phyloP scores from a whole-genome alignment of 92 coral and sea anemone species.

The Zoanthus gigantus region DNA sequence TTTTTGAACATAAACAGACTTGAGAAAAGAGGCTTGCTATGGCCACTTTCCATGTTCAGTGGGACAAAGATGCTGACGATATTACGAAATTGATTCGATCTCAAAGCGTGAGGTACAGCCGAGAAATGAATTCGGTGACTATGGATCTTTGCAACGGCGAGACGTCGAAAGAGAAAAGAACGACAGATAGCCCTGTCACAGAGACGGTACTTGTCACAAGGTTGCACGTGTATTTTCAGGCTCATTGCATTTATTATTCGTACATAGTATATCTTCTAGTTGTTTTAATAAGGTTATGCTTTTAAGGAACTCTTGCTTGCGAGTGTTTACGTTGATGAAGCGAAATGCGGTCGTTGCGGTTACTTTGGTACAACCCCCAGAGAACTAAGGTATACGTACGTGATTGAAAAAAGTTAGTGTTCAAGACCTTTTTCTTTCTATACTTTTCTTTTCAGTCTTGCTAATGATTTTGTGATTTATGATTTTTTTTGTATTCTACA shows the following conservation, averaged over 20 bases:
- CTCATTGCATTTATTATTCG: conserved; percentile 10
- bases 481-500: conserved; percentile 54
- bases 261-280: not conserved
- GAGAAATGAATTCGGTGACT: conserved; percentile 68
- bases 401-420: too few relatives aligned
- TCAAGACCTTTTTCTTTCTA: not conserved
- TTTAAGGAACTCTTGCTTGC: conserved; percentile 87
- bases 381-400: conserved; percentile 72
- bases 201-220: conserved; percentile 70
- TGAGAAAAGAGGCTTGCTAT: not conserved
- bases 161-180: conserved; percentile 39
- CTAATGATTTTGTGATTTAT: not conserved
- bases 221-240: conserved; percentile 31
- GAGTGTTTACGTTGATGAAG: conserved; percentile 87
- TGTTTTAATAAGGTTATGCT: not conserved
- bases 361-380: conserved; percentile 78
- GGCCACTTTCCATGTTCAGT: conserved; percentile 46
- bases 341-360: conserved; percentile 91
- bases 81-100: conserved; percentile 53
- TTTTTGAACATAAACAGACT: conserved; percentile 28
- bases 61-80: conserved; percentile 30
- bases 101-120: conserved; percentile 70
- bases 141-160: conserved; percentile 72
- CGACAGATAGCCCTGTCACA: conserved; percentile 45
- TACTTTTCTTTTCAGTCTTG: not conserved